Percentiles rank a stretch among this genome's conserved stretches.
Evolutionary conservation across 1,140 invertebrate genomes (phyloP).

Genomic region (Drosophila carrolli): DNA sequence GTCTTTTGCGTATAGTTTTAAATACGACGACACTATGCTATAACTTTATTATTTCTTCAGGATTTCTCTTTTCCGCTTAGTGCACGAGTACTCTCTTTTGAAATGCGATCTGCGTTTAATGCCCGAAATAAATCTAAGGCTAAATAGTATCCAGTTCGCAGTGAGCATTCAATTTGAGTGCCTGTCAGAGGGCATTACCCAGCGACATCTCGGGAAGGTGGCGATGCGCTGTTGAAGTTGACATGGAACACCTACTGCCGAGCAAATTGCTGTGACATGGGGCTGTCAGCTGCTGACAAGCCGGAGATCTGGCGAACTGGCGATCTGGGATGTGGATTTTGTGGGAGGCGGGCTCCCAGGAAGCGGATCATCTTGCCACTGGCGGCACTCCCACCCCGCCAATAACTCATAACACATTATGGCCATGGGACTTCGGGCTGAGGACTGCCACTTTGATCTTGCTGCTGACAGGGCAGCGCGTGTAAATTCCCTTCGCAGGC

Average conservation of each 20-base stretch:
- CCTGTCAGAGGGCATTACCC: slow-evolving; percentile 59
- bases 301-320: slow-evolving; percentile 36
- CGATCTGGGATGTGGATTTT: slow-evolving; percentile 4
- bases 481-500: slow-evolving; percentile 61
- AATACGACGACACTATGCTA: too few species aligned
- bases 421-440: slow-evolving; percentile 45
- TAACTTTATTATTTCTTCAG: background rate
- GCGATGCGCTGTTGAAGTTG: slow-evolving; percentile 21
- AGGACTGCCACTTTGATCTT: slow-evolving; percentile 69
- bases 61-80: background rate
- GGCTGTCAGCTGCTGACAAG: slow-evolving; percentile 82
- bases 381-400: slow-evolving; percentile 23
- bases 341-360: slow-evolving; percentile 47
- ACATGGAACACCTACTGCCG: slow-evolving; percentile 54
- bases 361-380: slow-evolving; percentile 62
- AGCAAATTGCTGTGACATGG: slow-evolving; percentile 82
- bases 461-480: slow-evolving; percentile 57
- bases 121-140: slow-evolving; percentile 78
- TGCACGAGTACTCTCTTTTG: slow-evolving; percentile 33
- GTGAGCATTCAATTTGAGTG: slow-evolving; percentile 75
- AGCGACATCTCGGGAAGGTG: slow-evolving; percentile 52
- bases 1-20: too few species aligned
- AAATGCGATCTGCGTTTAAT: slow-evolving; percentile 76
- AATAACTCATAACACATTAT: slow-evolving; percentile 82
- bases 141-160: slow-evolving; percentile 65